Conservation (phyloP, 2,888 invertebrate genomes). For the Dolomedes plantarius region DNA sequence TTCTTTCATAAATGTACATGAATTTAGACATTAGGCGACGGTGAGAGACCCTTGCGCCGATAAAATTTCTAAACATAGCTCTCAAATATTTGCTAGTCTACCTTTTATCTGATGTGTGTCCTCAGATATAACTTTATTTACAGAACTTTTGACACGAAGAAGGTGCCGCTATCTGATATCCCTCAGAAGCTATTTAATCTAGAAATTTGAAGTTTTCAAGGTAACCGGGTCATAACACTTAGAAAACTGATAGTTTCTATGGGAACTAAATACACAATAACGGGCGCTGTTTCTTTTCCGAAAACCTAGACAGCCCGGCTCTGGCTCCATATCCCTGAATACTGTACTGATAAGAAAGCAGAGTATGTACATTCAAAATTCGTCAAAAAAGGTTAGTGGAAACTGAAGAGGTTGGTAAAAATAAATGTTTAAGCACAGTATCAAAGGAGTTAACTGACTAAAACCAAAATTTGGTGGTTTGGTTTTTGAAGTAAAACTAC, state of each 20-base stretch:
- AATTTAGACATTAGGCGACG: not conserved
- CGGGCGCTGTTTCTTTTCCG: no score
- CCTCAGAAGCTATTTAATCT: not conserved
- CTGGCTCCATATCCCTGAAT: no score
- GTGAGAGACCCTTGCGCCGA: not conserved
- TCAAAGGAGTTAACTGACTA: no score
- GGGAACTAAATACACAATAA: no score
- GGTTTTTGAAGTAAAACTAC: no score
- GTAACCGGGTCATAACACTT: not conserved
- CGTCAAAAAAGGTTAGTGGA: no score
- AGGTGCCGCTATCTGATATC: not conserved
- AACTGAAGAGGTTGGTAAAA: no score
- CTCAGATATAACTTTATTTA: not conserved
- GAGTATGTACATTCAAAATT: no score
- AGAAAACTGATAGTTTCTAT: not conserved
- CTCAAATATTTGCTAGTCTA: not conserved
- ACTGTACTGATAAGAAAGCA: no score
- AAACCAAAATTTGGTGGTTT: no score
- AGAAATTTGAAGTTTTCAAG: not conserved
- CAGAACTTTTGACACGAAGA: not conserved
- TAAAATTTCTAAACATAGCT: slow-evolving; percentile 1
- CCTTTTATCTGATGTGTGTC: not conserved
- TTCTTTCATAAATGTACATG: not conserved
- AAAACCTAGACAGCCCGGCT: no score
- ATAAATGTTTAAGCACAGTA: no score